Base-by-base conservation (phyloP, 1,140 invertebrate species). In the Colletes gigas region DNA sequence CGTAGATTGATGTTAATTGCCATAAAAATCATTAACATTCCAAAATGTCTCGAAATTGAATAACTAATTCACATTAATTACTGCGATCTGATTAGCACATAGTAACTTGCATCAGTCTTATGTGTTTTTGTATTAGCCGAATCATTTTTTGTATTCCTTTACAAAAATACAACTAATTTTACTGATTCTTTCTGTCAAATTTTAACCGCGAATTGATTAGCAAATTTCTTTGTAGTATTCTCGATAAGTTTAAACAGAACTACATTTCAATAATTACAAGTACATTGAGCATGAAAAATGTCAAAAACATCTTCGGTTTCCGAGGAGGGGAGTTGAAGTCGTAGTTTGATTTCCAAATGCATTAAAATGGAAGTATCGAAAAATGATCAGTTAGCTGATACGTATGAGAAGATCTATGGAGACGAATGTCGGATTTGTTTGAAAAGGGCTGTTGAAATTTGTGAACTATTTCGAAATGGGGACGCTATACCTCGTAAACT, bases 401-500 rank as follows among this genome's bases (percentile, higher is more conserved):
- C 60, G 4, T 63, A 41, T 39, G 77, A 81, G 41, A 60, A 55
- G n/a, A 71, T 78, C 10, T 71, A 77, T n/a, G 77, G 72, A 14
- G 59, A 88, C 9, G 79, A 91, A 44, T 91, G 90, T 70, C 87
- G 90, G 15, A 83, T 90, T 19, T 91, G 90, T 71, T 85, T 90
- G 60, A 86, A 88, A 79, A 84, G 77, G 67, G 87, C 83, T 52
- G 76, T 52, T 15, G 75, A 87, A 55, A 54, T 73, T 41, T 90
- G 87, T 84, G 82, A 90, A 82, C 78, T 91, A 6, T 91, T 91
- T 71, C 79, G 69, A 60, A 83, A 84, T 75, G 80, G 85, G 21
- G 70, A 79, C 39, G 82, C 90, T 63, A 77, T 92, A 66, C 44
- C 87, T 15, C 62, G 67, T 63, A 92, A 92, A 81, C 81, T 92